Base-by-base conservation (phyloP, 2,113 vertebrate species). In the Hippolais icterina region DNA sequence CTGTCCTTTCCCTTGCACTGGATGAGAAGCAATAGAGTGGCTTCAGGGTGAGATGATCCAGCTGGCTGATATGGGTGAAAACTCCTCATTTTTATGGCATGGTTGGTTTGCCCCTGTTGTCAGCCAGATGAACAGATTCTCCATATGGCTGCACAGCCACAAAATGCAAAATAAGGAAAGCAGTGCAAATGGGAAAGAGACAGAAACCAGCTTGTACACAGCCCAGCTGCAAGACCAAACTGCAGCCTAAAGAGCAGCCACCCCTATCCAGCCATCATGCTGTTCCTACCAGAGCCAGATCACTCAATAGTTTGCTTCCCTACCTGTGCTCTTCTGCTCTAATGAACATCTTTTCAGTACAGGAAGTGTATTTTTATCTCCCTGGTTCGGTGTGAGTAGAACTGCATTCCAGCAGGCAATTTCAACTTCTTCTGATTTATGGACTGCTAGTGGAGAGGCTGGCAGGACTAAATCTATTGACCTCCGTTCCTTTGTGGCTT, bases 331-430 rank as follows among this genome's bases (percentile, higher is more conserved):
- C 12, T 80, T 90, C 69, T 89, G 74, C 89, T 87, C 81, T 76
- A 79, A 76, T 37, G 49, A 89, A 71, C 57, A 7, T 60, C 31
- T 60, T 85, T 78, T 56, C 81, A 53, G 89, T 41, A 65, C n/a
- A 69, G 53, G 53, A 92, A 65, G 57, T 41, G 41, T 81, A 60
- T 78, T 94, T 94, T 92, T 81, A 89, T 60, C 94, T 92, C 52
- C 33, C 50, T 76, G 65, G 39, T 60, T 88, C 49, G 6, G 23
- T 61, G 42, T 5, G 5, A 61, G 57, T 57, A 83, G 85, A 72
- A 76, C 28, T 72, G 59, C 46, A 69, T 54, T 86, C 60, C 78
- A 87, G 87, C 74, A 90, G 84, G 78, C 74, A 89, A 87, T 95
- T 94, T 88, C 85, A 57, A 9, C 70, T 63, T 86, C 25, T 56